These are phyloP conservation scores for Sphenodon punctatus DNA, from an alignment of 2,797 vertebrate genomes.

Conservation along the genomic window DNA sequence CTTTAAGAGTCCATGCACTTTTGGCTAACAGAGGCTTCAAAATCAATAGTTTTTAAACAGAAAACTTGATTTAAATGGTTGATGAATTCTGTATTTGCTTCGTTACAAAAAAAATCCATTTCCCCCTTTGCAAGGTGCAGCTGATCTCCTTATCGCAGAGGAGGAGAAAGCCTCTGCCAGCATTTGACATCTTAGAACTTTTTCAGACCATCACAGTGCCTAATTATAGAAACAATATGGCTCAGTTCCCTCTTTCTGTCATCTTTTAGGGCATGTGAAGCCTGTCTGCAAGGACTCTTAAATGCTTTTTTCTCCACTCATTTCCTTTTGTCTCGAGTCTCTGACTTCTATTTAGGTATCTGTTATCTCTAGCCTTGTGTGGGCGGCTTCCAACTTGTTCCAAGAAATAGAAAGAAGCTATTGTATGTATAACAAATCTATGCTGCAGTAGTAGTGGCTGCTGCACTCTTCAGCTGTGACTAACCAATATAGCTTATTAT, in stretches of 20 bases:
- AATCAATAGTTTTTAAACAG: conserved; percentile 67
- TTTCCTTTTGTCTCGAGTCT: background rate
- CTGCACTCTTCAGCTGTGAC: conserved; percentile 8
- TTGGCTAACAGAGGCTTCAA: conserved; percentile 56
- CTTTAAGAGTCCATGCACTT: conserved; percentile 60
- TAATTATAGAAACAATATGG: conserved; percentile 16
- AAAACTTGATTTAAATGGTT: conserved; percentile 66
- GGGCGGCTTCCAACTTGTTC: conserved; percentile 5
- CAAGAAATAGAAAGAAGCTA: conserved; percentile 4
- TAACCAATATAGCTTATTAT: background rate
- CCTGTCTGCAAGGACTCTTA: background rate
- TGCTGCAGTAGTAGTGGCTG: conserved; percentile 10
- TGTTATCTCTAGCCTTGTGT: background rate
- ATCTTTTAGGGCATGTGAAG: background rate
- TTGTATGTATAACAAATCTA: conserved; percentile 11
- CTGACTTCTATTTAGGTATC: conserved; percentile 4
- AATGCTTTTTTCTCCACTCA: background rate
- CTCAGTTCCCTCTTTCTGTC: background rate
- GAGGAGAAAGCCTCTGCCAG: conserved; percentile 34
- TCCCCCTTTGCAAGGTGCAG: conserved; percentile 54
- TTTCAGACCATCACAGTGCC: background rate
- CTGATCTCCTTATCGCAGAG: conserved; percentile 49
- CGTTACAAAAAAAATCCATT: conserved; percentile 65
- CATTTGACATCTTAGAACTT: conserved; percentile 34
- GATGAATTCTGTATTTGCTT: conserved; percentile 57